Evolutionary conservation across 2,888 invertebrate genomes (phyloP).

Genomic region (Pollenia amentaria): DNA sequence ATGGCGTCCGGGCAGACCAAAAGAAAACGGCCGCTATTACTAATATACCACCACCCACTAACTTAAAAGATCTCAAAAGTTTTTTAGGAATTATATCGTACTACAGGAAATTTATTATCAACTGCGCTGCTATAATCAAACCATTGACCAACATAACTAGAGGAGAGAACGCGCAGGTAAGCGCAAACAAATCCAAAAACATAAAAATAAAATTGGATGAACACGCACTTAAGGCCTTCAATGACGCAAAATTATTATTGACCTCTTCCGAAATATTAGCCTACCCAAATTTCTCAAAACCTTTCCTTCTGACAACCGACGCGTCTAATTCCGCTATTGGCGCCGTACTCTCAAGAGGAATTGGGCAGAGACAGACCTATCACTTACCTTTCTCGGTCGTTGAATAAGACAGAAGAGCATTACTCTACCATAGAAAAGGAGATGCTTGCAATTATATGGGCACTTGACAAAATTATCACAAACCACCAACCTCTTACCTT

Average conservation of each 20-base stretch:
- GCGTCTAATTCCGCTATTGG: slow-evolving; percentile 63
- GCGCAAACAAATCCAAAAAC: slow-evolving; percentile 16
- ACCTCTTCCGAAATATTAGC: slow-evolving; percentile 31
- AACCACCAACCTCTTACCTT: slow-evolving; percentile 63
- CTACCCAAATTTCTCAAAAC: slow-evolving; percentile 15
- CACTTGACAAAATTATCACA: slow-evolving; percentile 48
- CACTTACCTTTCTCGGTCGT: slow-evolving; percentile 56
- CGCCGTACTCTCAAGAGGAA: slow-evolving; percentile 48
- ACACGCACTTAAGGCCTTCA: slow-evolving; percentile 19
- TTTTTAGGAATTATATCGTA: slow-evolving; percentile 14
- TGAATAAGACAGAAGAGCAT: slow-evolving; percentile 51
- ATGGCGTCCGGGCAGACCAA: slow-evolving; percentile 63
- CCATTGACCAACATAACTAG: slow-evolving; percentile 20
- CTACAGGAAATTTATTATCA: slow-evolving; percentile 18
- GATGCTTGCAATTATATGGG: slow-evolving; percentile 59
- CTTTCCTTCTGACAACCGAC: slow-evolving; percentile 58
- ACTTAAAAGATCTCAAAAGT: slow-evolving; percentile 59
- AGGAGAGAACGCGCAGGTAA: slow-evolving; percentile 17
- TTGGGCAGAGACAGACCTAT: slow-evolving; percentile 47
- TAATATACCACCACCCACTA: slow-evolving; percentile 49
- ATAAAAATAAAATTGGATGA: slow-evolving; percentile 23
- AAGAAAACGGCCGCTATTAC: slow-evolving; percentile 55
- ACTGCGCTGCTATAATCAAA: slow-evolving; percentile 25
- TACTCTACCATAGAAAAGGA: slow-evolving; percentile 67
- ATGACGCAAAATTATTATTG: slow-evolving; percentile 8